Percentiles rank a stretch among this genome's conserved stretches.
phyloP scores from a whole-genome alignment of 2,888 invertebrate genomes.

The Tetheella fluctuosa region DNA sequence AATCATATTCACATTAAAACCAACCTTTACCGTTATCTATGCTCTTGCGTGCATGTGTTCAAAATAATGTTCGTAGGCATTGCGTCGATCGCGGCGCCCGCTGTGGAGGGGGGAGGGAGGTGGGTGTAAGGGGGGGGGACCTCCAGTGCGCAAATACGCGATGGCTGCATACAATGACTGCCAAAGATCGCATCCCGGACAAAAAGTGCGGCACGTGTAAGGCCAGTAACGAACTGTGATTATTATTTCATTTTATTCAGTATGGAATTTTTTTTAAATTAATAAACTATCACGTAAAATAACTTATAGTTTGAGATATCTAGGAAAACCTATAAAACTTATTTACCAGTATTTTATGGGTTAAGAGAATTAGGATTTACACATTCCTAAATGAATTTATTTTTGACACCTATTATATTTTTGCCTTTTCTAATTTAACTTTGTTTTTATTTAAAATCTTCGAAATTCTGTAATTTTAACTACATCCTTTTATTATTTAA shows the following conservation, averaged over 20 bases:
- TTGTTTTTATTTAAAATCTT: no score
- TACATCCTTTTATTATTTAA: no score
- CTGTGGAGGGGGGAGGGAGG: constrained; percentile 28
- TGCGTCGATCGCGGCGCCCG: constrained; percentile 21
- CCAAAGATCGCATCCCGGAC: constrained; percentile 80
- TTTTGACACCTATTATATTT: no score
- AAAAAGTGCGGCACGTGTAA: constrained; percentile 80
- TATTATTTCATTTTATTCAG: constrained; percentile 35
- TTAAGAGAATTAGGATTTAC: no score
- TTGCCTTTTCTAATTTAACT: no score
- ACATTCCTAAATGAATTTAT: no score
- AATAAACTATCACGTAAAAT: no score
- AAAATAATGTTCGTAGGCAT: constrained; percentile 39
- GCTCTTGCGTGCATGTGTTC: constrained; percentile 56
- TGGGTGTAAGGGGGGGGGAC: constrained; percentile 32
- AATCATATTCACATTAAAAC: constrained; percentile 8
- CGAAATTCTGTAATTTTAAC: no score
- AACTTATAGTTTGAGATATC: no score
- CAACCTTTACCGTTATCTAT: constrained; percentile 41
- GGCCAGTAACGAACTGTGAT: constrained; percentile 66
- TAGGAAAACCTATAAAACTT: no score
- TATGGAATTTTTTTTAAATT: not conserved
- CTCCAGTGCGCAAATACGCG: constrained; percentile 70
- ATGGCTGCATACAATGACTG: constrained; percentile 80
- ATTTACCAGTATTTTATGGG: no score